phyloP scores from a whole-genome alignment of 1,140 invertebrate genomes.

The Zaprionus camerounensis region DNA sequence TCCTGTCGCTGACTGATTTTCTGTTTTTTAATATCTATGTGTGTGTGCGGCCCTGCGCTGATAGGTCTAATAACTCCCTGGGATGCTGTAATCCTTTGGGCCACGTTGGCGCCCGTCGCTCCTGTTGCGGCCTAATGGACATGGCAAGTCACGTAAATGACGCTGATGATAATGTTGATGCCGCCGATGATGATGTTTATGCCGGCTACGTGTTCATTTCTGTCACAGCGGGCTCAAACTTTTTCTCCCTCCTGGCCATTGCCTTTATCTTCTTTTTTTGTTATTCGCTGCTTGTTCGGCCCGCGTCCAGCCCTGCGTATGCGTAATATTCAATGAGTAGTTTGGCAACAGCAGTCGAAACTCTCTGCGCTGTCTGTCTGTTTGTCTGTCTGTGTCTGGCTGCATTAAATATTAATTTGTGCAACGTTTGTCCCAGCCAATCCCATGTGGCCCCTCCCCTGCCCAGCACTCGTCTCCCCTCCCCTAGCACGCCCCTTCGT shows the following conservation, averaged over 20 bases:
- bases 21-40: constrained; percentile 12
- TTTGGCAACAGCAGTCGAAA: constrained; percentile 44
- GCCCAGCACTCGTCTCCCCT: too few relatives aligned
- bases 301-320: constrained; percentile 50
- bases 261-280: neutral
- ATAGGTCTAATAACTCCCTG: constrained; percentile 80
- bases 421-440: constrained; percentile 55
- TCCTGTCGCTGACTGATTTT: neutral
- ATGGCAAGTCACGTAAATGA: constrained; percentile 75
- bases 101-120: constrained; percentile 30
- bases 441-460: constrained; percentile 4
- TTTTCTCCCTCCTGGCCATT: neutral
- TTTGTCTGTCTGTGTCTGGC: constrained; percentile 43
- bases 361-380: constrained; percentile 9
- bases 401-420: constrained; percentile 79
- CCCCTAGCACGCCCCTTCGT: neutral
- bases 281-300: neutral
- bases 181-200: constrained; percentile 54
- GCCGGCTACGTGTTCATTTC: constrained; percentile 75
- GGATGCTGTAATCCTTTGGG: constrained; percentile 77
- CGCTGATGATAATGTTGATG: constrained; percentile 61
- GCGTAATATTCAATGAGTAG: constrained; percentile 74
- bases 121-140: constrained; percentile 64
- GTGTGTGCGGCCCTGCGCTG: constrained; percentile 53
- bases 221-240: constrained; percentile 58